phyloP scores from a whole-genome alignment of 2,113 vertebrate species.

The Phodopus roborovskii region DNA sequence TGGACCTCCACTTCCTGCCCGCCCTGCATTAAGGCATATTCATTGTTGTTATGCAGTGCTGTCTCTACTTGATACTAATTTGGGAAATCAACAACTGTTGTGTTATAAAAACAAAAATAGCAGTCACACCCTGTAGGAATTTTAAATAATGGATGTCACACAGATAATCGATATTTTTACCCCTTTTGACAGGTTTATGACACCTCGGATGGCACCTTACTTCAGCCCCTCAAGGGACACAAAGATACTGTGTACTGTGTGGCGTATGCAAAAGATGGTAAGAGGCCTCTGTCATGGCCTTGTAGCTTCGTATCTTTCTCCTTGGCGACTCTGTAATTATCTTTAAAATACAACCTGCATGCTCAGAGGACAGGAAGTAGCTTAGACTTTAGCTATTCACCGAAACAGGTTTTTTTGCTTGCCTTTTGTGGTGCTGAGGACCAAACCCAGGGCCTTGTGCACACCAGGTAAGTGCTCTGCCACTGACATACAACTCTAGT shows the following conservation, averaged over 20 bases:
- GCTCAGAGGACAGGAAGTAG: background rate
- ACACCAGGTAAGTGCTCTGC: background rate
- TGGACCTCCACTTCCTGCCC: background rate
- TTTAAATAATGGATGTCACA: background rate
- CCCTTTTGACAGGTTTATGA: slow-evolving; percentile 92
- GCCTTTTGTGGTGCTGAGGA: background rate
- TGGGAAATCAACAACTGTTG: slow-evolving; percentile 51
- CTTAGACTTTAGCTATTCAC: background rate
- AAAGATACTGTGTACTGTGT: slow-evolving; percentile 98
- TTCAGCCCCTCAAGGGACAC: slow-evolving; percentile 97
- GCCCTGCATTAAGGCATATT: background rate
- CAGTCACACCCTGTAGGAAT: slow-evolving; percentile 26
- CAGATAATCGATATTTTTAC: slow-evolving; percentile 20
- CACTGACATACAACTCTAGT: background rate
- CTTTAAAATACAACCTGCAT: background rate
- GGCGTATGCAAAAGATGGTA: slow-evolving; percentile 98
- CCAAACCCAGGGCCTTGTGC: background rate
- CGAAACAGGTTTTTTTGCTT: background rate
- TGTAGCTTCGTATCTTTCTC: background rate
- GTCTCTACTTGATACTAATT: slow-evolving; percentile 44
- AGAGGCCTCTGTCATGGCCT: background rate
- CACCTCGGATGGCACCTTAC: slow-evolving; percentile 94
- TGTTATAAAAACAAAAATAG: slow-evolving; percentile 59
- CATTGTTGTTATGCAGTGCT: slow-evolving; percentile 2
- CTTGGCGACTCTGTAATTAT: background rate